Percentiles rank a stretch among this genome's conserved stretches.
These are phyloP conservation scores for Heterohyrax brucei DNA, from an alignment of 2,797 vertebrate species.

Conservation along the genomic window DNA sequence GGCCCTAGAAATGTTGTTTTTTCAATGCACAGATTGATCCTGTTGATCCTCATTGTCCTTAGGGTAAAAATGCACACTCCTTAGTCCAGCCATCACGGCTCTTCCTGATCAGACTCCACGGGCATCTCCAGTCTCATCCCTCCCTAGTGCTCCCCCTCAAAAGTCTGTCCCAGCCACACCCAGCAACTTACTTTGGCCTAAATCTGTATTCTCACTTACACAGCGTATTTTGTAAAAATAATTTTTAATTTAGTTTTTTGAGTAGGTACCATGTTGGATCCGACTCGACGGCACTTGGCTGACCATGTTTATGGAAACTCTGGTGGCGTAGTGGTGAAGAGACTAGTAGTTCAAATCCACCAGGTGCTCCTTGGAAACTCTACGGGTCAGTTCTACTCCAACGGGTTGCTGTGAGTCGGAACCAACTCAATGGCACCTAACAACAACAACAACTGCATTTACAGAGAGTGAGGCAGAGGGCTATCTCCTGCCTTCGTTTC, in stretches of 20 bases:
- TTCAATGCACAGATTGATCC: neutral
- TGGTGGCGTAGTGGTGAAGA: too few species aligned
- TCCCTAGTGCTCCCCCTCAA: neutral
- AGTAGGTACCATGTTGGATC: neutral
- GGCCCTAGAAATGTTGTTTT: neutral
- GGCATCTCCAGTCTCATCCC: neutral
- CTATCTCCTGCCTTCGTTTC: neutral
- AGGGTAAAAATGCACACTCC: neutral
- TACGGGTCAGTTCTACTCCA: too few species aligned
- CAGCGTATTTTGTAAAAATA: neutral
- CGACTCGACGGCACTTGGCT: too few species aligned
- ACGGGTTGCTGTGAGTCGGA: too few species aligned
- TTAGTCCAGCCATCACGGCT: neutral
- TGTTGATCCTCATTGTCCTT: neutral
- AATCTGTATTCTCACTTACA: neutral
- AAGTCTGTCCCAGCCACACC: neutral
- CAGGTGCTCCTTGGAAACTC: too few species aligned
- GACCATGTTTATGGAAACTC: too few species aligned
- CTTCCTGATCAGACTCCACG: neutral
- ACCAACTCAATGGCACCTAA: too few species aligned
- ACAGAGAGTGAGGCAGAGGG: neutral
- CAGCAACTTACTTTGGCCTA: neutral
- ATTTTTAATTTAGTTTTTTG: constrained; percentile 8
- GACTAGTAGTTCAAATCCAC: too few species aligned
- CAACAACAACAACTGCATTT: neutral